Evolutionary conservation across 2,888 invertebrate genomes (phyloP).

Genomic region (Lathronympha strigana): DNA sequence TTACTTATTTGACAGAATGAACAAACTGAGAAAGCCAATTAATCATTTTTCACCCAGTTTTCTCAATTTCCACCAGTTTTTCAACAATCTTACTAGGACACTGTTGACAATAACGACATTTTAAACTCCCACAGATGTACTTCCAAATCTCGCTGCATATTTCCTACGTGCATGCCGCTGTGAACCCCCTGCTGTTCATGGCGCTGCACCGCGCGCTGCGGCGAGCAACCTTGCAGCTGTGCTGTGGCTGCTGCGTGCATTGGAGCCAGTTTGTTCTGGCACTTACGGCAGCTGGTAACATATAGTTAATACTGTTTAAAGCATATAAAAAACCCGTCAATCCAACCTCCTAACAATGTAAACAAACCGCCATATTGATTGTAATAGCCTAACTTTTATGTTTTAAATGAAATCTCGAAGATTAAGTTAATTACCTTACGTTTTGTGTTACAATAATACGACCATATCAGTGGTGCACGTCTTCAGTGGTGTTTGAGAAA

Average conservation of each 20-base stretch:
- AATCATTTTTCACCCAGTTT: no score
- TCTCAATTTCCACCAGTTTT: background rate
- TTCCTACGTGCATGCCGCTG: constrained; percentile 94
- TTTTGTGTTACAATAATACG: no score
- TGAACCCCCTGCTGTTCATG: constrained; percentile 92
- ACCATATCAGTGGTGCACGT: no score
- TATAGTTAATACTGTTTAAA: background rate
- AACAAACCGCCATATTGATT: no score
- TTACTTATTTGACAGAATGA: no score
- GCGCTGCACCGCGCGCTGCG: constrained; percentile 90
- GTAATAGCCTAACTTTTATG: no score
- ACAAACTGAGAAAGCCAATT: no score
- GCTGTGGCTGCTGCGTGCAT: constrained; percentile 89
- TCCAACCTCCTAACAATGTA: no score
- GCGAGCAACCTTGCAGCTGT: constrained; percentile 88
- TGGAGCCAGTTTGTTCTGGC: constrained; percentile 85
- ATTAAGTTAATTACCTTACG: no score
- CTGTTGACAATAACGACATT: background rate
- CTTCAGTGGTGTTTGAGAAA: no score
- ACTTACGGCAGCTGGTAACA: constrained; percentile 77
- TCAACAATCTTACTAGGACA: background rate
- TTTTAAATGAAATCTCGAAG: no score
- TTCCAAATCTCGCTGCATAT: constrained; percentile 93
- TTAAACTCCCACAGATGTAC: constrained; percentile 65
- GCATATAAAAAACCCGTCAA: no score